Evolutionary conservation across 2,797 vertebrate species (phyloP).

Genomic region (Echeneis naucrates): DNA sequence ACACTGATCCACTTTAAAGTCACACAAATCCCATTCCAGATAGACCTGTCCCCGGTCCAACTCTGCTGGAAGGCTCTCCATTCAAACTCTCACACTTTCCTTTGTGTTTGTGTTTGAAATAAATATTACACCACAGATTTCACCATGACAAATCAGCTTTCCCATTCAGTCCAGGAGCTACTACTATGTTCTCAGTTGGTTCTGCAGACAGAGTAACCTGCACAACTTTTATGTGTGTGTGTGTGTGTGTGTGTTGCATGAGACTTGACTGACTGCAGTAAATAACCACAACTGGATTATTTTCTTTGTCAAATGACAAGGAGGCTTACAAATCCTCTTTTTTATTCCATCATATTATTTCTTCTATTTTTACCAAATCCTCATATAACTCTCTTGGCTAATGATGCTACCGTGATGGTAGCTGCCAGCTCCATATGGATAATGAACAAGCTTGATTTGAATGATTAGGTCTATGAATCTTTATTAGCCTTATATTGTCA

Average conservation of each 20-base stretch:
- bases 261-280: too few species aligned
- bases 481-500: too few species aligned
- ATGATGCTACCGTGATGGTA: neutral
- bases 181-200: neutral
- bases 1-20: conserved; percentile 76
- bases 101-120: too few species aligned
- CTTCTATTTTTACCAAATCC: neutral
- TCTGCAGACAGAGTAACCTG: too few species aligned
- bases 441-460: neutral
- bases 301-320: neutral
- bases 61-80: neutral
- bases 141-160: neutral
- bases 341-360: neutral
- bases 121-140: neutral
- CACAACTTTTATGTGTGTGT: too few species aligned
- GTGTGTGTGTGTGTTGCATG: neutral
- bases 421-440: neutral
- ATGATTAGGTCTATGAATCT: neutral
- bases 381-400: neutral
- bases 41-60: neutral
- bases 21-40: conserved; percentile 53
- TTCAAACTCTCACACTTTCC: too few species aligned
- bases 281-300: neutral
- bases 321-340: neutral
- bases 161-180: neutral